Evolutionary conservation across 2,113 vertebrate species (phyloP).

Genomic region (Trogon melanurus): DNA sequence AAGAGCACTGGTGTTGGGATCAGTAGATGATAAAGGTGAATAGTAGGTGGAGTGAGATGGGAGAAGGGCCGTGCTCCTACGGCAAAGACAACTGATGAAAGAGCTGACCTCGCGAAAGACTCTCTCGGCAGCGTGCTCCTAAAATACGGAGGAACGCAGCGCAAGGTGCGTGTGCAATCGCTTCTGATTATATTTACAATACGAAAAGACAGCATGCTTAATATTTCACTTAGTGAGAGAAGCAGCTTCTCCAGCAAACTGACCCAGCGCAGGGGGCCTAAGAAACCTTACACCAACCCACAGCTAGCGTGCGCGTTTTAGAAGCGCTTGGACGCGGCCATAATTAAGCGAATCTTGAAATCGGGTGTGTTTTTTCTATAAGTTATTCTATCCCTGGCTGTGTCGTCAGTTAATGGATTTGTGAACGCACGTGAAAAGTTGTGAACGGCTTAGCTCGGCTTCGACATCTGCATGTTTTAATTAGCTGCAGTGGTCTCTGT

Average conservation of each 20-base stretch:
- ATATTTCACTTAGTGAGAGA: not conserved
- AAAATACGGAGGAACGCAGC: not conserved
- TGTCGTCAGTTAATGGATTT: not conserved
- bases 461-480: not conserved
- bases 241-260: not conserved
- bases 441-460: not conserved
- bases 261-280: not conserved
- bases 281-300: not conserved
- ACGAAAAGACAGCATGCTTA: not conserved
- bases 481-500: not conserved
- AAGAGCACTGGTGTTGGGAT: accelerated
- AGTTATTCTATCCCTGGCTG: accelerated
- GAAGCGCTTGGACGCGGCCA: accelerated
- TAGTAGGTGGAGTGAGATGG: not conserved
- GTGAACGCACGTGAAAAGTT: not conserved
- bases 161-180: not conserved
- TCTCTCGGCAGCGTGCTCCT: not conserved
- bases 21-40: accelerated
- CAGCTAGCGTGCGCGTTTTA: not conserved
- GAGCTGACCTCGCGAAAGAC: not conserved
- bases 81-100: not conserved
- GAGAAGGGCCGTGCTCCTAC: not conserved
- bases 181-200: not conserved
- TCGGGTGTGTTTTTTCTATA: not conserved
- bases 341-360: not conserved